A percentile compares a stretch with the other conserved stretches of the same genome.
Conservation (phyloP, 2,888 invertebrate genomes). For the Hydrotaea diabolus region DNA sequence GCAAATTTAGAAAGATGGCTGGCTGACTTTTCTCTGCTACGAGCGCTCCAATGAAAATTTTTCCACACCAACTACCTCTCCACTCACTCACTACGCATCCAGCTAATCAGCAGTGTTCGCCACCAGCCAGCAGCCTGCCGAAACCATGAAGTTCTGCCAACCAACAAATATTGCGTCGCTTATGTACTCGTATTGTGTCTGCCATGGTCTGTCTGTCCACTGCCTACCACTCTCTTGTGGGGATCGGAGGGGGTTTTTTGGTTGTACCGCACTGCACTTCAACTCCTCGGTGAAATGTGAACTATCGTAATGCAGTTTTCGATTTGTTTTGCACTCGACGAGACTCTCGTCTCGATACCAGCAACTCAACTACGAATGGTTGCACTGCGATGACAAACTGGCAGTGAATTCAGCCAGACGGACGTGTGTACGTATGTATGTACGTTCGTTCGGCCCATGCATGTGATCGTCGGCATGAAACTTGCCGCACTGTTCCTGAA, state of each 20-base stretch:
- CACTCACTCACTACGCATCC: conserved; percentile 14
- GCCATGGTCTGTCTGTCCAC: conserved; percentile 3
- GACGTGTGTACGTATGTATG: neutral
- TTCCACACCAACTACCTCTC: neutral
- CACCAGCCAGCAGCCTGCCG: neutral
- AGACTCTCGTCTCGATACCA: neutral
- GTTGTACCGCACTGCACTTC: no score
- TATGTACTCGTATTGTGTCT: no score
- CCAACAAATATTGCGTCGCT: neutral
- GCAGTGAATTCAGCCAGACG: neutral
- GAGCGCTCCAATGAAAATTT: conserved; percentile 1
- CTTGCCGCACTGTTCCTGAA: conserved; percentile 46
- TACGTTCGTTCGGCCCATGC: neutral
- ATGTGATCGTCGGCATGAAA: conserved; percentile 27
- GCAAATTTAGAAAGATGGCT: conserved; percentile 3
- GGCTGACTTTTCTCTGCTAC: neutral
- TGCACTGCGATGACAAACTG: neutral
- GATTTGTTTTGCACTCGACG: conserved; percentile 23
- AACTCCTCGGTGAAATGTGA: neutral
- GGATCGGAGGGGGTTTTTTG: no score
- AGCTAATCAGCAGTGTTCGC: conserved; percentile 1
- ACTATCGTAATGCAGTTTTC: conserved; percentile 18
- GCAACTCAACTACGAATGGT: neutral
- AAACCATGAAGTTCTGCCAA: conserved; percentile 34
- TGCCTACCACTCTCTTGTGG: conserved; percentile 7